Evolutionary conservation across 2,113 vertebrate genomes (phyloP).

Genomic region (Eptesicus fuscus): DNA sequence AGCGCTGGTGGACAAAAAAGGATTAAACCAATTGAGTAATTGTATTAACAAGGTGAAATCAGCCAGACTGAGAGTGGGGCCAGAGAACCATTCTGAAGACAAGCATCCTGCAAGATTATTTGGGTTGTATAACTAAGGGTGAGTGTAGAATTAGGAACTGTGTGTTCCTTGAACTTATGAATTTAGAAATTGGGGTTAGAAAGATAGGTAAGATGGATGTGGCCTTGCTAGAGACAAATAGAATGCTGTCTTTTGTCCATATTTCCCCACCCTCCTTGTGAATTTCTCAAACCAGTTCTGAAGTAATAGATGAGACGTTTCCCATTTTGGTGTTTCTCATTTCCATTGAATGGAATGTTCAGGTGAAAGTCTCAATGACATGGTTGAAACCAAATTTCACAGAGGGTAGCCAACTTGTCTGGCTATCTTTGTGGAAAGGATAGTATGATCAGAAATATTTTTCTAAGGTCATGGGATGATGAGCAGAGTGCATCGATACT

Average conservation of each 20-base stretch:
- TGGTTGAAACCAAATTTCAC: background rate
- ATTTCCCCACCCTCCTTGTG: background rate
- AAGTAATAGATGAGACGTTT: background rate
- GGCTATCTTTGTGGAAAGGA: background rate
- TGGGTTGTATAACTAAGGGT: background rate
- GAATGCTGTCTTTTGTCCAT: background rate
- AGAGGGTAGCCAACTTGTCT: background rate
- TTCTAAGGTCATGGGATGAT: background rate
- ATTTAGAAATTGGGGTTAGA: background rate
- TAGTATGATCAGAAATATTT: background rate
- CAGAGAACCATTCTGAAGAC: conserved; percentile 26
- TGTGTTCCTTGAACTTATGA: background rate
- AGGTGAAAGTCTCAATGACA: background rate
- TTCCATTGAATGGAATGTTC: background rate
- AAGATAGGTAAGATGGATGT: background rate
- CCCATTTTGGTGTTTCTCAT: background rate
- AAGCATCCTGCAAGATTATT: background rate
- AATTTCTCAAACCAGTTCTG: conserved; percentile 8
- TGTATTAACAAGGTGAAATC: background rate
- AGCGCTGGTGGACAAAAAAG: background rate
- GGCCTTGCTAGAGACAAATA: background rate
- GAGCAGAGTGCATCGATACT: background rate
- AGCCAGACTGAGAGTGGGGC: background rate
- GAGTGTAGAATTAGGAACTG: background rate
- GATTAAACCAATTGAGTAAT: background rate